These are phyloP conservation scores for Gulo gulo DNA, from an alignment of 2,113 vertebrate genomes.

Conservation along the genomic window DNA sequence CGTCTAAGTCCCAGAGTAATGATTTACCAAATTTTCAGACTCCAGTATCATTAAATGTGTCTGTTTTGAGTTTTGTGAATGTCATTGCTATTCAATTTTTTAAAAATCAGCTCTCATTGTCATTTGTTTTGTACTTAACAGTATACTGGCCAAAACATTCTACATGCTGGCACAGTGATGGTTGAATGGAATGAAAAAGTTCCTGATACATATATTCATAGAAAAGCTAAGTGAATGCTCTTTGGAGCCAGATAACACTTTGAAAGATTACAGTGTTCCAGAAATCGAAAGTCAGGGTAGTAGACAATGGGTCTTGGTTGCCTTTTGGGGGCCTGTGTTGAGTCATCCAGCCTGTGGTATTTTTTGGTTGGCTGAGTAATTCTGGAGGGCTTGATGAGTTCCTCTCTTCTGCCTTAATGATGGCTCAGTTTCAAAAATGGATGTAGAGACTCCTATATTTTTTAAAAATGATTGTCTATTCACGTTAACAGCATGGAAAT, in stretches of 20 bases:
- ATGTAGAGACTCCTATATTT: background rate
- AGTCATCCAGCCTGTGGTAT: background rate
- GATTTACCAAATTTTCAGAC: background rate
- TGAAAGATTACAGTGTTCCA: background rate
- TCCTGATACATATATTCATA: background rate
- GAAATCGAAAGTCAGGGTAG: background rate
- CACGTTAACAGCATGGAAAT: background rate
- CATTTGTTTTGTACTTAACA: background rate
- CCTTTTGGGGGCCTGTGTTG: background rate
- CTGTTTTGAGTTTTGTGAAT: conserved; percentile 49
- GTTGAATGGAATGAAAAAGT: background rate
- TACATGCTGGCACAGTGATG: background rate
- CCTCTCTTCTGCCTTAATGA: background rate
- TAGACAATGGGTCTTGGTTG: background rate
- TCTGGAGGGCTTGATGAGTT: background rate
- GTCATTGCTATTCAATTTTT: conserved; percentile 20
- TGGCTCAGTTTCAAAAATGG: background rate
- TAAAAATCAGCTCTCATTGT: background rate
- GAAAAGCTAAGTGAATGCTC: background rate
- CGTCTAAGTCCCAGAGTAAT: background rate
- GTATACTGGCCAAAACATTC: background rate
- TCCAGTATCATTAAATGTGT: conserved; percentile 22
- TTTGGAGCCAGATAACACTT: background rate
- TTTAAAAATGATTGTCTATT: background rate
- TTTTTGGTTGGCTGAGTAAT: conserved; percentile 30